Evolutionary conservation across 2,797 vertebrate species (phyloP), one percentile per base, ranked within the genome.

Genomic region (Tapirus indicus): DNA sequence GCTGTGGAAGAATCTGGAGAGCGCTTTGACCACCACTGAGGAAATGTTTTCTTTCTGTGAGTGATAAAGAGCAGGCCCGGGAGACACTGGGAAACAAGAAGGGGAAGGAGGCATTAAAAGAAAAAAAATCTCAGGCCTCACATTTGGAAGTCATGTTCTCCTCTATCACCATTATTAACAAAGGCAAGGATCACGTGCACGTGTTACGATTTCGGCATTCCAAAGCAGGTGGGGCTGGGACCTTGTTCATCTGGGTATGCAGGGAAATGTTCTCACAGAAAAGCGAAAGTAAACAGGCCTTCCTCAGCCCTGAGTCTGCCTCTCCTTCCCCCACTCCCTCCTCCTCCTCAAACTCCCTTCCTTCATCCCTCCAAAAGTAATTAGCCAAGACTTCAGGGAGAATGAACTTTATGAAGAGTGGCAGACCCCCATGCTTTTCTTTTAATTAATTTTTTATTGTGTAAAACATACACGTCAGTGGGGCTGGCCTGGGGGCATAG

Each of bases 1-100:
- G 69, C 17, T 18, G 3, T 35, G 49, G 23, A 25, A 41, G 11
- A 52, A 12, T 14, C 7, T 74, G 35, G n/a, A 72, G 94, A 64
- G 20, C 29, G 49, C 68, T 72, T 66, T 80, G n/a, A 47, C 66
- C 38, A 8, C 38, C 13, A 20, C 23, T 29, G 27, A 90, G 14
- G 35, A 86, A 64, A 56, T 21, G 18, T 49, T 54, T 88, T 74
- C 64, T 92, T 97, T 86, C 35, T 44, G 64, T 38, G 21, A 18
- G 38, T 17, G 85, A 84, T 38, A 32, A 89, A 89, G 18, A 91
- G 35, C 56, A 86, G 41, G 49, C 58, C 35, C 41, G 27, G 62
- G 29, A 66, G 52, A 95, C 23, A 8, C 7, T 62, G 38, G 38
- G 38, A 64, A 60, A 74, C 8, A 35, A 54, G 41, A 84, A 44